These are phyloP conservation scores for Rhincodon typus DNA, from an alignment of 2,797 vertebrate species.

Conservation along the genomic window DNA sequence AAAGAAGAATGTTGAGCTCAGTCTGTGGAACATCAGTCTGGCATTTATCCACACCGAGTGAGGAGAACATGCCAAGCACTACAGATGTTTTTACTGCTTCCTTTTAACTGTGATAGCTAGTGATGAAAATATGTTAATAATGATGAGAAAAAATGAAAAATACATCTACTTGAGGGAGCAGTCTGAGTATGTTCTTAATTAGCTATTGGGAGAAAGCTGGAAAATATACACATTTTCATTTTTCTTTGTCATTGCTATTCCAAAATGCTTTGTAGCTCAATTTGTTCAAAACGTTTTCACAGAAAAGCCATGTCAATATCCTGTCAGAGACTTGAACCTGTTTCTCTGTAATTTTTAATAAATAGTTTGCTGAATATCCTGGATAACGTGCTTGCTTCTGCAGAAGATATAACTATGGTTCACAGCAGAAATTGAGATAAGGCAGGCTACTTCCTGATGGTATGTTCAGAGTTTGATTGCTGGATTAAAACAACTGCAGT, in stretches of 20 bases:
- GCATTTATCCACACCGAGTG: not conserved
- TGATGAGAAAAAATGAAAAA: not conserved
- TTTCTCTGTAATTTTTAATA: not conserved
- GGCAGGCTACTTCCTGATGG: not conserved
- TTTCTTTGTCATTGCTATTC: not conserved
- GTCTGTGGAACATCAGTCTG: not conserved
- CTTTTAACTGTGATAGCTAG: not conserved
- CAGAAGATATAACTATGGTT: not conserved
- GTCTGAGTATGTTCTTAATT: not conserved
- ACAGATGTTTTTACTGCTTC: not conserved
- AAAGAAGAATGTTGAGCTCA: not conserved
- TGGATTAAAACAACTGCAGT: not conserved
- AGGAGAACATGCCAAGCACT: not conserved
- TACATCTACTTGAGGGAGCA: not conserved
- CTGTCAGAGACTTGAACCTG: not conserved
- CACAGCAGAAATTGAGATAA: not conserved
- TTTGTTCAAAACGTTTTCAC: not conserved
- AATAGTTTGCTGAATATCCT: not conserved
- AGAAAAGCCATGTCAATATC: not conserved
- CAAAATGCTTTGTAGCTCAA: not conserved
- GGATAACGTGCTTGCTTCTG: not conserved
- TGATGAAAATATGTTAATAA: not conserved
- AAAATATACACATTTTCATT: not conserved
- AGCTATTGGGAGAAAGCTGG: not conserved
- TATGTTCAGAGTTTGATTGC: not conserved